Percentiles rank a stretch among this genome's conserved stretches.
Conservation (phyloP, 2,113 vertebrate species). For the Serilophus lunatus region DNA sequence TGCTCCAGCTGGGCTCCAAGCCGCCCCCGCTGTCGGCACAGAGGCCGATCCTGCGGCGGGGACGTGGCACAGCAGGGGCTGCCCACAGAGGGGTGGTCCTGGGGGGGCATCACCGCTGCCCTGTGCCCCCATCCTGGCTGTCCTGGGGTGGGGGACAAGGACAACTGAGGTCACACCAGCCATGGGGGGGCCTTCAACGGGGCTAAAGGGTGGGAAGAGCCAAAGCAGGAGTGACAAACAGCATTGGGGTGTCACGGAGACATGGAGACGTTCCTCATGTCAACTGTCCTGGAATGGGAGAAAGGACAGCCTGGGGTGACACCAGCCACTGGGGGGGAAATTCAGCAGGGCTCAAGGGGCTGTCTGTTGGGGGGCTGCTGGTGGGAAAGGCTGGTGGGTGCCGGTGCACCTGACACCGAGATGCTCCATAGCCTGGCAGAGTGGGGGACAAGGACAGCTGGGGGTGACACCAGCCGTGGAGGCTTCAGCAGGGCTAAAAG, state of each 20-base stretch:
- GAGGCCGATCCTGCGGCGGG: neutral
- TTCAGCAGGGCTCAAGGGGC: neutral
- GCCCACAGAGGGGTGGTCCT: rapidly evolving
- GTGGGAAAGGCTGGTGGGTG: neutral
- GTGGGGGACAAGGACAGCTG: neutral
- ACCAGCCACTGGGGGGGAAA: neutral
- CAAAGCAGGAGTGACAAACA: neutral
- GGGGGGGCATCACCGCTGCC: rapidly evolving
- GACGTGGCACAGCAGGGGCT: neutral
- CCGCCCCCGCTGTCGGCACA: neutral
- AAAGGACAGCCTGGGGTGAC: neutral
- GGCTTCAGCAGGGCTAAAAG: neutral
- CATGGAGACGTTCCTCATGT: no score
- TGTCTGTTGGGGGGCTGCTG: neutral
- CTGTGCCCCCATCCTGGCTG: neutral
- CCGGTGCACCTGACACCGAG: rapidly evolving
- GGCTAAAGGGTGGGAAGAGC: neutral
- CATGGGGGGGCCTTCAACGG: rapidly evolving
- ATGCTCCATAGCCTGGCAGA: neutral
- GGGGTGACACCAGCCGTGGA: neutral
- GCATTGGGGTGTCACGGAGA: neutral
- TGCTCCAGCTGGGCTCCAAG: neutral
- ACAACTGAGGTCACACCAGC: neutral
- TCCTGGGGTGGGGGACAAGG: neutral
- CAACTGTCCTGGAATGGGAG: neutral